Base-by-base conservation (phyloP, 2,888 invertebrate species). In the Tachina grossa region DNA sequence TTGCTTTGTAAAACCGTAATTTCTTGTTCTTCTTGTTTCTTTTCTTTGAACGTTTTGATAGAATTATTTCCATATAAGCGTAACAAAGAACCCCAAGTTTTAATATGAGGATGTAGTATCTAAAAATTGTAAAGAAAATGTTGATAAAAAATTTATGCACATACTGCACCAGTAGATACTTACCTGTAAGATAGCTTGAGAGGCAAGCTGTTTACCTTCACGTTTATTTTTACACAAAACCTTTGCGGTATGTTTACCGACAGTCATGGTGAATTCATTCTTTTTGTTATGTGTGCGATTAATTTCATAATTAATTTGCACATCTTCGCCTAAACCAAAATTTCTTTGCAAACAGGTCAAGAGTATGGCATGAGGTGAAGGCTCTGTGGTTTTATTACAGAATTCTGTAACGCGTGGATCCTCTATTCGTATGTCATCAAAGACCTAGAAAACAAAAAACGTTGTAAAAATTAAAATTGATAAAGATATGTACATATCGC, bases 161-260 rank as follows among this genome's bases (percentile, higher is more conserved):
- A 45, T 68, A 71, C 19, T n/a, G 6, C 3, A 14, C 14, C 14
- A 14, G 19, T 11, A 39, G 31, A 31, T 51, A 65, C 9, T 41
- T 63, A 96, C 96, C 94, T 97, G 97, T 63, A 99, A 93, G 88
- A 99, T 98, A 10, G 97, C 96, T 93, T 99, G 99, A 6, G 99
- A 97, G 19, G 99, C 99, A 88, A 97, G 94, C 91, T 99, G 99
- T 92, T 99, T 99, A 9, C 99, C 99, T 87, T 98, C 98, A 89
- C 97, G 95, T 93, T 99, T 99, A 93, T 99, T 99, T 92, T 97
- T 97, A 92, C 98, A 98, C n/a, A 96, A 94, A 31, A 99, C 98
- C 31, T 96, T 96, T 1, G 97, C 98, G 13, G 95, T 95, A 91
- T 98, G 97, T 91, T 97, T 97, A 69, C 98, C 98, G 55, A 98